phyloP scores from a whole-genome alignment of 1,140 invertebrate genomes.

The Ceratosolen fusciceps region DNA sequence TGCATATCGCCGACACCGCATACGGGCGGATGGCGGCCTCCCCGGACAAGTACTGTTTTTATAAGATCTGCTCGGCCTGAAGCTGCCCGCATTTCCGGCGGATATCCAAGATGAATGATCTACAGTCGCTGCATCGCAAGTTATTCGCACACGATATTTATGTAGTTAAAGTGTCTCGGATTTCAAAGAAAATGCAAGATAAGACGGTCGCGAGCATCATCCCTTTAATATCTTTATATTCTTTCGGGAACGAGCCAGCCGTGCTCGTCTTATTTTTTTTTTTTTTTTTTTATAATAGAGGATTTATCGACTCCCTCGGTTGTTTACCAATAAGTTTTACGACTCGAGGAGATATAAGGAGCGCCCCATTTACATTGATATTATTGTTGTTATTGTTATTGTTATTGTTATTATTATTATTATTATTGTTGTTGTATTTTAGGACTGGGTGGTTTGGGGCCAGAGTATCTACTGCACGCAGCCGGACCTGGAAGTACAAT shows the following conservation, averaged over 20 bases:
- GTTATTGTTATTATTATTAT: no score
- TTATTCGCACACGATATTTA: not conserved
- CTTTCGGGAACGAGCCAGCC: not conserved
- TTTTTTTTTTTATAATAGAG: no score
- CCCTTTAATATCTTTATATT: not conserved
- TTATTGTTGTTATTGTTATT: no score
- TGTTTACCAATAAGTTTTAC: no score
- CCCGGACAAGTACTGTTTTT: not conserved
- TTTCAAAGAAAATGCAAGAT: not conserved
- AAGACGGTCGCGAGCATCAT: not conserved
- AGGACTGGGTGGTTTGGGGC: slow-evolving; percentile 79
- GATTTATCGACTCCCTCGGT: no score
- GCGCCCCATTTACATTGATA: no score
- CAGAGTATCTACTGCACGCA: slow-evolving; percentile 83
- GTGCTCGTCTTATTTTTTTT: no score
- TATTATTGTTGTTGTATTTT: slow-evolving; percentile 57
- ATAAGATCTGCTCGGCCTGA: not conserved
- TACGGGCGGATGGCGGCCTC: slow-evolving; percentile 56
- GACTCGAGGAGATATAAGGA: no score
- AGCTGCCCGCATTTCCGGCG: slow-evolving; percentile 66
- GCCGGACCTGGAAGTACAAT: slow-evolving; percentile 83
- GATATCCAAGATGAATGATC: slow-evolving; percentile 57
- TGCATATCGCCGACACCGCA: not conserved
- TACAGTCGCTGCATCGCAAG: not conserved
- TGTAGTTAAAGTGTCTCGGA: not conserved